Evolutionary conservation across 2,888 invertebrate genomes (phyloP).

Genomic region (Pachydiplax longipennis): DNA sequence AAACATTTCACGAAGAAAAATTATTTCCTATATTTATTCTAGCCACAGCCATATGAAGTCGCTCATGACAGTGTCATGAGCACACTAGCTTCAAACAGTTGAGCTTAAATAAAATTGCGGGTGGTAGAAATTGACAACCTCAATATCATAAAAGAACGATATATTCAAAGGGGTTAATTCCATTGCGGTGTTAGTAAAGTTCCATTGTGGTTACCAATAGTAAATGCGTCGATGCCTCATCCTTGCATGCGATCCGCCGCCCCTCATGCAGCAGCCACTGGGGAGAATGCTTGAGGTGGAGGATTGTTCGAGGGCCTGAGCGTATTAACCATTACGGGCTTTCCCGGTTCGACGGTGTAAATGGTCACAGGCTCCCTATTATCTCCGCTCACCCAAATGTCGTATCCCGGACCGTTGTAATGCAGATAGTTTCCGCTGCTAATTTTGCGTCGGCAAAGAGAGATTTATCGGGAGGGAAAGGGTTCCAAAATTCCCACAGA

Average conservation of each 20-base stretch:
- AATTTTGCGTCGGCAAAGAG: background rate
- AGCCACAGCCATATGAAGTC: too few species aligned
- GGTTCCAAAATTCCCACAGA: background rate
- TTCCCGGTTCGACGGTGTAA: background rate
- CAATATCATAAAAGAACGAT: too few species aligned
- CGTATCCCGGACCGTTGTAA: conserved; percentile 26
- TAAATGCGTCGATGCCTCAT: background rate
- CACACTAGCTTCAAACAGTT: too few species aligned
- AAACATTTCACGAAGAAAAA: too few species aligned
- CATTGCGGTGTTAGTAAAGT: background rate
- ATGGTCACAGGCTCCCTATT: background rate
- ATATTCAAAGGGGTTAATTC: too few species aligned
- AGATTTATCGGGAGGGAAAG: background rate
- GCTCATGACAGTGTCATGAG: too few species aligned
- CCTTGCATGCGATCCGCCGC: background rate
- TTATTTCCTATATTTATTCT: too few species aligned
- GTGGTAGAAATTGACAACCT: too few species aligned
- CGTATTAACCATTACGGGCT: conserved; percentile 5
- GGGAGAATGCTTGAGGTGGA: background rate
- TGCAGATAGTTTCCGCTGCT: conserved; percentile 3
- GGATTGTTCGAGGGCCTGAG: background rate
- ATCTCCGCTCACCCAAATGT: background rate
- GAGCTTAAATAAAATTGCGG: too few species aligned
- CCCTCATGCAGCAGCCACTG: background rate
- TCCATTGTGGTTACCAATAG: background rate